Conservation (phyloP, 2,113 vertebrate species). For the Equus przewalskii region DNA sequence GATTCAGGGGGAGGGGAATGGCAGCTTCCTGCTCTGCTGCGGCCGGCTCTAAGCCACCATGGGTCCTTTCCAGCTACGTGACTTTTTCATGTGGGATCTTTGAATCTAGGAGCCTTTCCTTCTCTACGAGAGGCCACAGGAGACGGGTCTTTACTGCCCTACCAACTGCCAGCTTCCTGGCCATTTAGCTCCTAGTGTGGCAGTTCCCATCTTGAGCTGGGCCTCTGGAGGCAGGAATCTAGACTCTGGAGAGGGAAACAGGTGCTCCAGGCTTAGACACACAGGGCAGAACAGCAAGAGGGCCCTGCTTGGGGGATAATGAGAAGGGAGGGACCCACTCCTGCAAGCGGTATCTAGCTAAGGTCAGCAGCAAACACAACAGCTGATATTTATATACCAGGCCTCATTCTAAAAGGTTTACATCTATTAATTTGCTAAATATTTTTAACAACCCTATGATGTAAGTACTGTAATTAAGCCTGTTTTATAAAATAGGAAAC, state of each 20-base stretch:
- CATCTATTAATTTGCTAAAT: neutral
- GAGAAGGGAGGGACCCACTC: neutral
- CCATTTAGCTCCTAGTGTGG: neutral
- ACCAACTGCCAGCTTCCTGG: neutral
- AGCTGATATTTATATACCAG: neutral
- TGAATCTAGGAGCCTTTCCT: neutral
- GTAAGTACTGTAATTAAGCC: neutral
- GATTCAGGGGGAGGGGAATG: neutral
- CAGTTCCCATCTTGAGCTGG: neutral
- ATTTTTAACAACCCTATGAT: neutral
- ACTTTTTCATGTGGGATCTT: neutral
- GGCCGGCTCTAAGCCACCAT: neutral
- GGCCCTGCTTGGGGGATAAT: rapidly evolving
- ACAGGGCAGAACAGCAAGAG: neutral
- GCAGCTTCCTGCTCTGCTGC: neutral
- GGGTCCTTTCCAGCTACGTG: neutral
- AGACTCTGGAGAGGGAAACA: neutral
- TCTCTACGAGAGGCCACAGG: neutral
- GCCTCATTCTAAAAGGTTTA: neutral
- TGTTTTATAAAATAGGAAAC: conserved; percentile 36
- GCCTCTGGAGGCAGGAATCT: neutral
- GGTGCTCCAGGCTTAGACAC: neutral
- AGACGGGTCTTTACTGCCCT: neutral
- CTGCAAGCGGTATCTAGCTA: neutral
- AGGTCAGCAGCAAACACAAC: neutral